Conservation (phyloP, 2,113 vertebrate species). For the Ciconia boyciana region DNA sequence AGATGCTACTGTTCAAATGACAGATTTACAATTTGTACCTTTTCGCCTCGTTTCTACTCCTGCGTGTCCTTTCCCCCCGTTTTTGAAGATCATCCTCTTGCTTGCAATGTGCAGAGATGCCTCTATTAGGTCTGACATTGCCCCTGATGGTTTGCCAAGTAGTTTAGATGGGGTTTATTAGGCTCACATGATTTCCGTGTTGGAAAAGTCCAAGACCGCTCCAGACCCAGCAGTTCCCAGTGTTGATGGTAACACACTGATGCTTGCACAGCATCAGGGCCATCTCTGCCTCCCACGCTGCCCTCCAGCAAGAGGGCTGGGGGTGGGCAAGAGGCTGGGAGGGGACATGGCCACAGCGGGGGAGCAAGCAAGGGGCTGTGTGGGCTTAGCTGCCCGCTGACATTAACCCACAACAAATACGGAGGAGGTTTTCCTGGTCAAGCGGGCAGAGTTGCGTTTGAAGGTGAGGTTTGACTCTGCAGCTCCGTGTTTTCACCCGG, state of each 20-base stretch:
- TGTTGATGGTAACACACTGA: neutral
- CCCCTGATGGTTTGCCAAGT: neutral
- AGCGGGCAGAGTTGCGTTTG: neutral
- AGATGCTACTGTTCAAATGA: neutral
- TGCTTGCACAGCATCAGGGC: too few species aligned
- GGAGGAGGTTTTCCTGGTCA: neutral
- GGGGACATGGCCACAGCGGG: rapidly evolving
- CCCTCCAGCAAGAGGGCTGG: neutral
- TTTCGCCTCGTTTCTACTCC: neutral
- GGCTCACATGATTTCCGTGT: rapidly evolving
- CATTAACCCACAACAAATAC: neutral
- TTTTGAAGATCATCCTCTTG: neutral
- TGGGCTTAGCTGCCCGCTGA: neutral
- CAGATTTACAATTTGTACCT: neutral
- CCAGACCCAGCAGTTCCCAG: neutral
- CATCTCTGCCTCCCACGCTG: neutral
- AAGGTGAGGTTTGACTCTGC: neutral
- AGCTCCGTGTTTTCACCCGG: neutral
- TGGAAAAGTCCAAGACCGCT: neutral
- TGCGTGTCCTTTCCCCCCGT: neutral
- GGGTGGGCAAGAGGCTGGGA: neutral
- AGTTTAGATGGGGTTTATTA: neutral
- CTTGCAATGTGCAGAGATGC: neutral
- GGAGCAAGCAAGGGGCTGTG: neutral
- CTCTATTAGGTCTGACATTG: neutral